Evolutionary conservation across 2,888 invertebrate species (phyloP), one percentile per base, ranked within the genome.

Genomic region (Meandrusa payeni): DNA sequence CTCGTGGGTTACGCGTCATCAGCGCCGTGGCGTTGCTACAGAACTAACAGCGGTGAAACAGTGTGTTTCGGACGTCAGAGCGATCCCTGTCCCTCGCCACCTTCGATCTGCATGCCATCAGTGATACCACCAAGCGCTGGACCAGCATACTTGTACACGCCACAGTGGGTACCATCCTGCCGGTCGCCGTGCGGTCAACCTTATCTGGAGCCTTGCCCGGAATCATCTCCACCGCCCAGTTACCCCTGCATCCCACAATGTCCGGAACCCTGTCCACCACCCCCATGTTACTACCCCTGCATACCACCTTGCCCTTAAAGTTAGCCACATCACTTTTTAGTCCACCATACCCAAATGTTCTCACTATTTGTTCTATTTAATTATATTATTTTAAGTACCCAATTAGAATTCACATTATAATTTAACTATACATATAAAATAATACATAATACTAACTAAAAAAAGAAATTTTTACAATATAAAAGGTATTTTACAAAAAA

Each of bases 121-220:
- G 47, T 58, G 0, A 9, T 29, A 0, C 66, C 69, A 0, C 77
- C 79, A 0, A 77, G 78, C 57, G 46, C 57, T 0, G 56, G 66
- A 1, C 56, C 71, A 0, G 64, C 73, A 0, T 60, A 63, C 0
- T 66, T 78, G 1, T 64, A 51, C 51, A 75, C 72, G 0, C 76
- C 72, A 2, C 24, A 6, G 3, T 26, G 24, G 10, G 2, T 15
- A 15, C 4, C 15, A 15, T 4, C 2, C 2, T 3, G 15, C 15
- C 15, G n/a, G n/a, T n/a, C 15, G 15, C 15, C 15, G 4, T 15
- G 15, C 15, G 2, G 2, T 4, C 2, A 2, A 15, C 15, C 15
- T 15, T 15, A 2, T 15, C 15, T 4, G 15, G 15, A 15, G 4
- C 15, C 15, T 3, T 15, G 4, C 15, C 15, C 15, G 2, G 15